Base-by-base conservation (phyloP, 2,888 invertebrate genomes). In the Anarsia innoxiella region DNA sequence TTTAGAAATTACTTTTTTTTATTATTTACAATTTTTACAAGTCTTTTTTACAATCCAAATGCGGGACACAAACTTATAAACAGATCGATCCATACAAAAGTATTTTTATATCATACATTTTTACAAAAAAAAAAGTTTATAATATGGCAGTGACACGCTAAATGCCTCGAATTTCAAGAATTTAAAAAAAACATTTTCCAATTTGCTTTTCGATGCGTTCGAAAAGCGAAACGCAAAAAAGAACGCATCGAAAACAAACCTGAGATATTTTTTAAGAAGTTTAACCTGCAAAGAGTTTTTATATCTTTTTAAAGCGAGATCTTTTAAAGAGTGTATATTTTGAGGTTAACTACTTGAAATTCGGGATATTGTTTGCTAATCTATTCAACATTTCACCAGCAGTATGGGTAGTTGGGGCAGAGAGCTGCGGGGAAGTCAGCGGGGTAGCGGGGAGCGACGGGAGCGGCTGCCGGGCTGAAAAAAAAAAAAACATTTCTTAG, bases 381-480 rank as follows among this genome's bases (percentile, higher is more conserved):
- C 23, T 45, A 34, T 56, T 66, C 56, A 66, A 51, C 51, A 74
- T 57, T 56, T 66, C 56, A 66, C 53, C 51, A 75, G 58, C 88
- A 88, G 77, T 84, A 87, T 1, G 88, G 88, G 71, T 88, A 88
- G 82, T 88, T 88, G 44, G 88, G 88, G 72, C 88, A 88, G 27
- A 77, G 69, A 3, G 88, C 83, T 6, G 88, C 71, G 49, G 79
- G 72, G 45, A 88, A 73, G 45, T 74, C 79, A 9, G 87, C 87
- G n/a, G 87, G 87, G 60, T 86, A 87, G 36, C 74, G 69, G 9
- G 76, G 54, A 0, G 71, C 79, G 5, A 60, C 69, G 12, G 71
- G 75, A 3, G 59, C 66, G 29, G 62, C 66, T 29, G 65, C 62
- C 28, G 66, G 59, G 31, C 82, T 82, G 66, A 9, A 55, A 59